A percentile compares a stretch with the other conserved stretches of the same genome.
phyloP scores from a whole-genome alignment of 2,797 vertebrate species.

The Coracias cyanogaster region DNA sequence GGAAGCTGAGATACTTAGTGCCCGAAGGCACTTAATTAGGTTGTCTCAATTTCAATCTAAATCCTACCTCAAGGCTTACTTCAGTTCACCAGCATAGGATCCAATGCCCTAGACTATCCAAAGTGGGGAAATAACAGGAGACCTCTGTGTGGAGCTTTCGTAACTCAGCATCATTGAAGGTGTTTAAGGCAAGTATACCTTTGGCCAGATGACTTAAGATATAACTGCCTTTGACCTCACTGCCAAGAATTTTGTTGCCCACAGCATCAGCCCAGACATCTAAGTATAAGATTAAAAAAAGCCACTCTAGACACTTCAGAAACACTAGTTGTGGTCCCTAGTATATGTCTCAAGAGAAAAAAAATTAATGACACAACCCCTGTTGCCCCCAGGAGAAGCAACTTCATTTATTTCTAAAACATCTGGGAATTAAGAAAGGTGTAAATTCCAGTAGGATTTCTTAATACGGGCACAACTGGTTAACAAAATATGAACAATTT shows the following conservation, averaged over 20 bases:
- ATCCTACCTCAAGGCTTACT: not conserved
- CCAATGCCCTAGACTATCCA: not conserved
- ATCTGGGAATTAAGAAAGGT: not conserved
- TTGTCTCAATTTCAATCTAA: not conserved
- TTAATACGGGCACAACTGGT: not conserved
- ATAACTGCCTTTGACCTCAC: not conserved
- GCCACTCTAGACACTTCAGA: not conserved
- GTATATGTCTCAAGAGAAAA: not conserved
- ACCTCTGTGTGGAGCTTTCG: not conserved
- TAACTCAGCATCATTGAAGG: not conserved
- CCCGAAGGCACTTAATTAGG: not conserved
- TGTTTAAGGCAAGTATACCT: not conserved
- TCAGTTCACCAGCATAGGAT: not conserved
- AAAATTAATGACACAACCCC: not conserved
- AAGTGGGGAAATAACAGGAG: not conserved
- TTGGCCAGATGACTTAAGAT: not conserved
- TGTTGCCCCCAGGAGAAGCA: not conserved
- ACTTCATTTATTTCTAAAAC: not conserved
- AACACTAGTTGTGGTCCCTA: not conserved
- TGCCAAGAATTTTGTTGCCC: not conserved
- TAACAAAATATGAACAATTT: not conserved
- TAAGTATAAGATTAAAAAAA: not conserved
- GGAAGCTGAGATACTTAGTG: fast-evolving
- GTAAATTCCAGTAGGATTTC: not conserved
- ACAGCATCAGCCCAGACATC: not conserved